Evolutionary conservation across 2,888 invertebrate genomes (phyloP), one percentile per base, ranked within the genome.

Genomic region (Sipha maydis): DNA sequence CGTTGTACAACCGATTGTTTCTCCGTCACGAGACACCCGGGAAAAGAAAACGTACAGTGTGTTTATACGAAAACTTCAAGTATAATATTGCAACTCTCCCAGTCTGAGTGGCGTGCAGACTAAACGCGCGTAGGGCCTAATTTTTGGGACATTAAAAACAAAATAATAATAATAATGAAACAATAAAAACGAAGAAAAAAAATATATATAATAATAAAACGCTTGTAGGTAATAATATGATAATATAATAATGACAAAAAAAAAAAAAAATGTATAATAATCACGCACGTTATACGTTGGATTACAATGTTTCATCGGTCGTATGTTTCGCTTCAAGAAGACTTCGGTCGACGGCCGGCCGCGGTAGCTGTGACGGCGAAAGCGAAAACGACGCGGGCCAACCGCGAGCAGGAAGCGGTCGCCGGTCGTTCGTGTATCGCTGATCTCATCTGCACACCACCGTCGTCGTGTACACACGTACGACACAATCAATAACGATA

Each of bases 81-180:
- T 61, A 28, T 48, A 71, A n/a, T 75, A 88, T 88, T 88, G 88
- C 88, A 88, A 75, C 88, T 61, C 61, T 75, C 88, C 88, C 88
- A 76, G 88, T 88, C 48, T 61, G 82, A 75, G 61, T 61, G 61
- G 9, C 80, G 73, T 75, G 86, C 78, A 73, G 25, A 75, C 31
- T 28, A 76, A 85, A 85, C 48, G 67, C 77, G 67, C 88, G 75
- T 71, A 75, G 31, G 21, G 69, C 31, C 56, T 86, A 73, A 73
- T 73, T 41, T 80, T 80, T 86, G 14, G 73, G 69, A 38, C 17
- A 79, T 41, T 75, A 83, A 56, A 56, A 80, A 71, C 11, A 34
- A 83, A 38, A 73, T n/a, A 61, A 61, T 76, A 75, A 76, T 75
- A 75, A 85, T 78, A 85, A 71, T 77, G 41, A 41, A 69, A 69